These are phyloP conservation scores for Graptemys geographica DNA, from an alignment of 2,797 vertebrate species.

Conservation along the genomic window DNA sequence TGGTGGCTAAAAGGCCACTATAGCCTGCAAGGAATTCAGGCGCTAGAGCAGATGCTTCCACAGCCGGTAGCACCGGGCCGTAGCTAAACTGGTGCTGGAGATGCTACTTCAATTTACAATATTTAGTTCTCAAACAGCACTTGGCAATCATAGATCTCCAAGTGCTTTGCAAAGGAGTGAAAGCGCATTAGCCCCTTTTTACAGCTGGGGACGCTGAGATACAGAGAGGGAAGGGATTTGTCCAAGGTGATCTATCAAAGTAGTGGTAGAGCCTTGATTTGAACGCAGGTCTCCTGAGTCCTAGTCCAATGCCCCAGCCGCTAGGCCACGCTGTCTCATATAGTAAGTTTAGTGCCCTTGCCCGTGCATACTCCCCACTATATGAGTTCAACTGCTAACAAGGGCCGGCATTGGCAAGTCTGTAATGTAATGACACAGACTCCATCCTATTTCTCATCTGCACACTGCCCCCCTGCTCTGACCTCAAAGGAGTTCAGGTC, in stretches of 20 bases:
- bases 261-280: not conserved
- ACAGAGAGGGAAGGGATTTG: not conserved
- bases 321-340: not conserved
- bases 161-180: not conserved
- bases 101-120: not conserved
- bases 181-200: not conserved
- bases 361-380: not conserved
- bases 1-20: not conserved
- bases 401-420: not conserved
- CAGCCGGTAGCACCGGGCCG: not conserved
- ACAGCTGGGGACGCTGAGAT: not conserved
- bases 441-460: not conserved
- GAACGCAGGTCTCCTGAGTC: not conserved
- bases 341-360: not conserved
- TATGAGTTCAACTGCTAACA: not conserved
- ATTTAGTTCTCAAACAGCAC: not conserved
- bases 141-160: not conserved
- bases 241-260: not conserved
- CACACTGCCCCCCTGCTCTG: not conserved
- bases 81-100: not conserved
- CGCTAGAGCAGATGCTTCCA: not conserved
- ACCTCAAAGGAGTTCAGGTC: not conserved
- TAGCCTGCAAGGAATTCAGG: not conserved
- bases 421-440: not conserved
- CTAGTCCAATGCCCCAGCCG: not conserved